A percentile compares a stretch with the other conserved stretches of the same genome.
Conservation (phyloP, 2,888 invertebrate genomes). For the Ecdyonurus torrentis region DNA sequence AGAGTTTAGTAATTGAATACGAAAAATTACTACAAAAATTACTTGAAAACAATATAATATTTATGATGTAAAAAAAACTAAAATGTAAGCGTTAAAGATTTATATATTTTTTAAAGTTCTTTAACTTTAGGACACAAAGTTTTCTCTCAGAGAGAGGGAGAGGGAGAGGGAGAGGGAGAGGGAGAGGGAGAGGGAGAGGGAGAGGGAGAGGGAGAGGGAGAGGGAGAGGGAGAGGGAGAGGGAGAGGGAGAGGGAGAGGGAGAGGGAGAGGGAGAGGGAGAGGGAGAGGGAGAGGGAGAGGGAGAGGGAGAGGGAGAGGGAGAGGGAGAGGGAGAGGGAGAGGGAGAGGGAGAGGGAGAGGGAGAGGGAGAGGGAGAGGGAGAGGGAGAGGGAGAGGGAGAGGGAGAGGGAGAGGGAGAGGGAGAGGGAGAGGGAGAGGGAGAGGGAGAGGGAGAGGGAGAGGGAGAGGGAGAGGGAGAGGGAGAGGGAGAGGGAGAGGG, state of each 20-base stretch:
- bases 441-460: slow-evolving; percentile 1
- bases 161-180: neutral
- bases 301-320: neutral
- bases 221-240: slow-evolving; percentile 1
- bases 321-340: slow-evolving; percentile 2
- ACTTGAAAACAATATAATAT: too few relatives aligned
- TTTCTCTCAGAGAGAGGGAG: too few relatives aligned
- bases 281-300: neutral
- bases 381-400: neutral
- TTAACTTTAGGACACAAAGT: too few relatives aligned
- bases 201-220: slow-evolving; percentile 1
- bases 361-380: neutral
- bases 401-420: slow-evolving; percentile 1
- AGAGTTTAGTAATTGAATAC: too few relatives aligned
- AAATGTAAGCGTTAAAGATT: too few relatives aligned
- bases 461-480: slow-evolving; percentile 5
- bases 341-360: slow-evolving; percentile 1
- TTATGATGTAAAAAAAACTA: too few relatives aligned
- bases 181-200: slow-evolving; percentile 2
- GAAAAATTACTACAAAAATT: too few relatives aligned
- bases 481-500: slow-evolving; percentile 5
- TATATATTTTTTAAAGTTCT: too few relatives aligned
- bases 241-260: slow-evolving; percentile 2
- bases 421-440: slow-evolving; percentile 5
- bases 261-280: slow-evolving; percentile 1